Conservation (phyloP, 2,797 vertebrate species). For the Sitta carolinensis region DNA sequence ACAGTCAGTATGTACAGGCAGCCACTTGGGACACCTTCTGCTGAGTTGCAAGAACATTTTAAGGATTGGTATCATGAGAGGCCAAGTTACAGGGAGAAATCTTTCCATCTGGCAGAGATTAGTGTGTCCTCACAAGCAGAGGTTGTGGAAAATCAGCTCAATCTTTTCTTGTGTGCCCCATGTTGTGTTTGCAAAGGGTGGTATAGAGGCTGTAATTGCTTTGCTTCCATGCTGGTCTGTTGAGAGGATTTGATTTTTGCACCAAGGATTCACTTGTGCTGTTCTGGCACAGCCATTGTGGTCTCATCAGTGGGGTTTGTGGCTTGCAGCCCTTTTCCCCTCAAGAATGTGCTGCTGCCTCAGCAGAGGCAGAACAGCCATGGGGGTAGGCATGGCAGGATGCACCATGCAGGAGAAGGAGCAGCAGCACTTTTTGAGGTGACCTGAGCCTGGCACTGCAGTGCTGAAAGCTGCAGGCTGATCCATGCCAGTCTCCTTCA, state of each 20-base stretch:
- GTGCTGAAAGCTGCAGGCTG: not conserved
- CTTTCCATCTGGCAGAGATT: not conserved
- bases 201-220: not conserved
- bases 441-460: not conserved
- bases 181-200: not conserved
- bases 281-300: not conserved
- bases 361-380: fast-evolving
- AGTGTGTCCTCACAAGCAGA: not conserved
- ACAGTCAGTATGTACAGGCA: not conserved
- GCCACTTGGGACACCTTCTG: not conserved
- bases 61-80: not conserved
- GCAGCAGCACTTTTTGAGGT: not conserved
- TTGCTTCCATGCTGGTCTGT: not conserved
- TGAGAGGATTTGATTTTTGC: not conserved
- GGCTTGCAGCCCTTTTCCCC: not conserved
- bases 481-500: not conserved
- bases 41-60: slow-evolving; percentile 31
- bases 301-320: not conserved
- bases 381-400: fast-evolving
- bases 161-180: not conserved
- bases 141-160: not conserved
- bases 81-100: not conserved
- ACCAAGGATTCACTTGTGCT: not conserved
- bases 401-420: not conserved
- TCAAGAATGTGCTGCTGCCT: not conserved